Base-by-base conservation (phyloP, 2,113 vertebrate genomes). In the Paradisaea rubra region DNA sequence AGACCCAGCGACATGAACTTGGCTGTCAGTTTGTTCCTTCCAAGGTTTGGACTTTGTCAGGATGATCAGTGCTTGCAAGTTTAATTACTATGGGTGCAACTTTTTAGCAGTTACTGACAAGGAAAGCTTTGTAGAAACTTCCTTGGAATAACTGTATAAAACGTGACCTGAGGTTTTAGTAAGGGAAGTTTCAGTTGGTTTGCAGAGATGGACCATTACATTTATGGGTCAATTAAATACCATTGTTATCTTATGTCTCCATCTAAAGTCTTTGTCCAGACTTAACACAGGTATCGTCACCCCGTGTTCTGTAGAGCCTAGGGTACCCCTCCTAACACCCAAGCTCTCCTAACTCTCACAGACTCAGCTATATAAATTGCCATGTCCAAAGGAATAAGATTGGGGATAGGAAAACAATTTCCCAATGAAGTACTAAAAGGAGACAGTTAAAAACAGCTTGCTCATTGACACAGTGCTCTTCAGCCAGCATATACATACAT, bases 201-300 rank as follows among this genome's bases (percentile, higher is more conserved):
- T 89, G 56, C 44, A 47, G 50, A 81, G 45, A 69, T 15, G 4
- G 13, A 57, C 30, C 22, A 37, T 33, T 53, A 61, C 5, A 52
- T n/a, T 42, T 17, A 44, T 8, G 28, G 15, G 14, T 53, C 45
- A 70, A 24, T 33, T 28, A 74, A 88, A 66, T 11, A 73, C 11
- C 79, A 53, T 7, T 10, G 22, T 31, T 28, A 11, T 52, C 81
- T 92, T 57, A 70, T 66, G 85, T 77, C 24, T 61, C 30, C 42
- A 70, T 81, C 28, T 39, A 25, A 78, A 89, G n/a, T 37, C 24
- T 84, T 64, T 12, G 22, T 35, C 44, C 37, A 81, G 69, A 70
- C 35, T 61, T 49, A 45, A 63, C 4, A 25, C 8, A 72, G 31
- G 37, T 3, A 7, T 31, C 0, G 0, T 4, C 73, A 41, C 8